Conservation (phyloP, 2,888 invertebrate species). For the Leucophenga montana region DNA sequence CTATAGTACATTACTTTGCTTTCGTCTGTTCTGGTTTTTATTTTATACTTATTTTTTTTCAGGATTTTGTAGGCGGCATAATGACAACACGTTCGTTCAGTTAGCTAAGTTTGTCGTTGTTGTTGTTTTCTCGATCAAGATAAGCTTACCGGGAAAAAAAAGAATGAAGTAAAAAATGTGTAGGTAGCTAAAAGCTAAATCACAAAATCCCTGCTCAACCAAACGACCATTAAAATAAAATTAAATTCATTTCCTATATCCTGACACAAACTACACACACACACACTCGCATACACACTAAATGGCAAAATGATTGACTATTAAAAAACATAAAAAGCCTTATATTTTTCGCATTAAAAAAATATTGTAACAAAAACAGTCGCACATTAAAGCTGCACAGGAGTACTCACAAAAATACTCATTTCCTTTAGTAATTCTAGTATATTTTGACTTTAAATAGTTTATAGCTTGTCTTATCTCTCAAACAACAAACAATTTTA, state of each 20-base stretch:
- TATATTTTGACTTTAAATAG: not conserved
- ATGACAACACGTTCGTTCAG: slow-evolving; percentile 6
- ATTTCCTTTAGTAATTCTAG: not conserved
- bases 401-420: not conserved
- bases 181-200: not conserved
- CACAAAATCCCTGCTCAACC: slow-evolving; percentile 52
- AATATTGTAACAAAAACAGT: slow-evolving; percentile 30
- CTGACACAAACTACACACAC: not conserved
- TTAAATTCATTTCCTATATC: slow-evolving; percentile 50
- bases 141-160: not conserved
- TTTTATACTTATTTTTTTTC: not conserved
- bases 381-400: no score
- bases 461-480: not conserved
- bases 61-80: slow-evolving; percentile 7
- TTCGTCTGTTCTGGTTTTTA: no score
- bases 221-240: slow-evolving; percentile 64
- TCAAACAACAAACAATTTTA: no score
- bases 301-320: slow-evolving; percentile 68
- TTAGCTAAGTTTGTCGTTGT: not conserved
- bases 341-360: slow-evolving; percentile 62
- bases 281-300: slow-evolving; percentile 26
- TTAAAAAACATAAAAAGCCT: slow-evolving; percentile 63
- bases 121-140: not conserved
- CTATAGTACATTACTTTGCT: no score
- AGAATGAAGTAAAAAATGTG: not conserved